Percentiles rank a stretch among this genome's conserved stretches.
Conservation (phyloP, 2,888 invertebrate genomes). For the Leptura quadrifasciata region DNA sequence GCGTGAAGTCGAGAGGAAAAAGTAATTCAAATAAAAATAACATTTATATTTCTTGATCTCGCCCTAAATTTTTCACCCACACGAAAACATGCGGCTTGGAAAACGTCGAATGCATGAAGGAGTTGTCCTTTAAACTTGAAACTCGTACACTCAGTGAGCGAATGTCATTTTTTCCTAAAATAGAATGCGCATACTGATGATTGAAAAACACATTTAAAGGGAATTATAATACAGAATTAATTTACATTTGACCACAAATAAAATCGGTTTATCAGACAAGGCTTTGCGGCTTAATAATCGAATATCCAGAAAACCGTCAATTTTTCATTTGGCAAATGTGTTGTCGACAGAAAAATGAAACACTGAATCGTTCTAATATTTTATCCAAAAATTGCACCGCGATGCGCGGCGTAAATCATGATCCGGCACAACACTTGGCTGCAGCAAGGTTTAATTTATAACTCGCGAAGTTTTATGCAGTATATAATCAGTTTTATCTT, state of each 20-base stretch:
- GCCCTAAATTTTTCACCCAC: neutral
- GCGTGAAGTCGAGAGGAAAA: neutral
- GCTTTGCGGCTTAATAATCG: too few species aligned
- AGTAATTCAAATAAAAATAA: neutral
- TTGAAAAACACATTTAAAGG: too few species aligned
- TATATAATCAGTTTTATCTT: neutral
- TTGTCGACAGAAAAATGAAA: slow-evolving; percentile 2
- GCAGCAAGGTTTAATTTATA: slow-evolving; percentile 3
- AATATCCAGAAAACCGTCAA: neutral
- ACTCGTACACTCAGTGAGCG: neutral
- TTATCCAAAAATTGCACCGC: slow-evolving; percentile 3
- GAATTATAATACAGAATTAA: too few species aligned
- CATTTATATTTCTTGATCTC: neutral
- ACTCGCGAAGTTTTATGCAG: neutral
- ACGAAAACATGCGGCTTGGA: neutral
- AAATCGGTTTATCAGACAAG: too few species aligned
- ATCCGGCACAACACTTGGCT: neutral
- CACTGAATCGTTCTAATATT: neutral
- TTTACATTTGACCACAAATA: too few species aligned
- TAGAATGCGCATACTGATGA: neutral
- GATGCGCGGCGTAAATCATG: neutral
- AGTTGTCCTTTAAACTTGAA: neutral
- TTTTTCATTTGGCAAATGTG: neutral
- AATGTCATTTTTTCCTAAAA: neutral
- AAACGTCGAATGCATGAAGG: neutral